Evolutionary conservation across 2,888 invertebrate species (phyloP).

Genomic region (Glomeris marginata): DNA sequence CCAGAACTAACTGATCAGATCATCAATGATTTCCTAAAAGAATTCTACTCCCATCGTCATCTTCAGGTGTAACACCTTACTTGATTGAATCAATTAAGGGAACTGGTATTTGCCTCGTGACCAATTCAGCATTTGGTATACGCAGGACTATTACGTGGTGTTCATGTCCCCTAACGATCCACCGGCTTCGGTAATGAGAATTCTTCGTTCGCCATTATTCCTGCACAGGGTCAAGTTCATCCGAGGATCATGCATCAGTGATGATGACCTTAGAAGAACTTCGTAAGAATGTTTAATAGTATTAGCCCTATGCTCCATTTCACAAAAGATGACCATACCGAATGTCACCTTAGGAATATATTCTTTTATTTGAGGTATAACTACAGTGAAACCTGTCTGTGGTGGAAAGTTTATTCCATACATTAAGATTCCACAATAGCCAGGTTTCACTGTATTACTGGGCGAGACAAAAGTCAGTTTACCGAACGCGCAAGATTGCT

Average conservation of each 20-base stretch:
- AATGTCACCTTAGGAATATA: too few relatives aligned
- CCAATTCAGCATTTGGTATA: neutral
- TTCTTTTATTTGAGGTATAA: too few relatives aligned
- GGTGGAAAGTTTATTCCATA: too few relatives aligned
- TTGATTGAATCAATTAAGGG: neutral
- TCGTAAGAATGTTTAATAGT: too few relatives aligned
- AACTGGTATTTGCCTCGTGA: neutral
- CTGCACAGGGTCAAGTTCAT: constrained; percentile 34
- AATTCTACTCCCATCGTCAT: constrained; percentile 36
- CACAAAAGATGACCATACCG: too few relatives aligned
- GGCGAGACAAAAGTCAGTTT: too few relatives aligned
- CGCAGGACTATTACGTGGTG: constrained; percentile 34
- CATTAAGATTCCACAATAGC: too few relatives aligned
- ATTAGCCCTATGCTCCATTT: too few relatives aligned
- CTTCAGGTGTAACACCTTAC: constrained; percentile 25
- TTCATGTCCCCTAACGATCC: constrained; percentile 34
- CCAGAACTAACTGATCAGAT: constrained; percentile 29
- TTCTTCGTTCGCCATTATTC: constrained; percentile 36
- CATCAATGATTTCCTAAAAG: constrained; percentile 36
- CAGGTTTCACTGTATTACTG: too few relatives aligned
- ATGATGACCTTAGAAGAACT: constrained; percentile 27
- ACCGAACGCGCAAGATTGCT: too few relatives aligned
- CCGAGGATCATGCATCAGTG: constrained; percentile 33
- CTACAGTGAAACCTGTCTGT: too few relatives aligned
- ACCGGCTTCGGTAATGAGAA: constrained; percentile 32